These are phyloP conservation scores for Corythoichthys intestinalis DNA, from an alignment of 2,113 vertebrate genomes.

Conservation along the genomic window DNA sequence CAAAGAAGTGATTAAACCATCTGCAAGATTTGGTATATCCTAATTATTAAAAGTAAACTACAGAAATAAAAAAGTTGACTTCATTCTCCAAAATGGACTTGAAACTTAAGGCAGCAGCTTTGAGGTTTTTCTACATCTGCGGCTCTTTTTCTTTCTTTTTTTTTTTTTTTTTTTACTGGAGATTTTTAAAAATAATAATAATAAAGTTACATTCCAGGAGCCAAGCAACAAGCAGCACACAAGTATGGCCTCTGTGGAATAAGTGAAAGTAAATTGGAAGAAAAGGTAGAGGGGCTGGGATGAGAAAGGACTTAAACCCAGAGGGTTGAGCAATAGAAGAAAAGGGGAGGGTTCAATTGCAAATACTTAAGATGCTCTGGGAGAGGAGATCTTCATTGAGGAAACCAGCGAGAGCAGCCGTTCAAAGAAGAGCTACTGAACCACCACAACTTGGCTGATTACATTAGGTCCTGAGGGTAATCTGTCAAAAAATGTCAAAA, in stretches of 20 bases:
- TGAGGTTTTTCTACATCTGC: constrained; percentile 10
- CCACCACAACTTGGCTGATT: constrained; percentile 4
- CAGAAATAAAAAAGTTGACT: not conserved
- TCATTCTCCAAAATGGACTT: not conserved
- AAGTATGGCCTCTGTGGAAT: constrained; percentile 29
- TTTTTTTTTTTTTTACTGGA: too few species aligned
- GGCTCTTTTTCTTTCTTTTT: constrained; percentile 4
- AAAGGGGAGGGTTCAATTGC: constrained; percentile 77
- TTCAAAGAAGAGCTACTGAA: constrained; percentile 29
- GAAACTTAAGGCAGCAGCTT: constrained; percentile 21
- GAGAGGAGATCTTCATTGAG: constrained; percentile 59
- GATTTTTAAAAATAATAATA: not conserved
- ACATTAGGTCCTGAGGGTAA: not conserved
- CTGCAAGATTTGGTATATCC: not conserved
- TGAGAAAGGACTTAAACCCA: constrained; percentile 52
- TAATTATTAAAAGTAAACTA: not conserved
- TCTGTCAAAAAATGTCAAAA: constrained; percentile 44
- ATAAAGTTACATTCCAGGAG: constrained; percentile 24
- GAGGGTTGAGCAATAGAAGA: constrained; percentile 44
- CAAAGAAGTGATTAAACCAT: constrained; percentile 10
- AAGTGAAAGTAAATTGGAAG: constrained; percentile 55
- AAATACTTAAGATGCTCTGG: constrained; percentile 89
- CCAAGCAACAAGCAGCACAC: constrained; percentile 33
- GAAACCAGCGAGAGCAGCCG: constrained; percentile 52
- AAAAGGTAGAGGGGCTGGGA: constrained; percentile 52